phyloP scores from a whole-genome alignment of 2,113 vertebrate genomes.

The Lichenostomus cassidix region DNA sequence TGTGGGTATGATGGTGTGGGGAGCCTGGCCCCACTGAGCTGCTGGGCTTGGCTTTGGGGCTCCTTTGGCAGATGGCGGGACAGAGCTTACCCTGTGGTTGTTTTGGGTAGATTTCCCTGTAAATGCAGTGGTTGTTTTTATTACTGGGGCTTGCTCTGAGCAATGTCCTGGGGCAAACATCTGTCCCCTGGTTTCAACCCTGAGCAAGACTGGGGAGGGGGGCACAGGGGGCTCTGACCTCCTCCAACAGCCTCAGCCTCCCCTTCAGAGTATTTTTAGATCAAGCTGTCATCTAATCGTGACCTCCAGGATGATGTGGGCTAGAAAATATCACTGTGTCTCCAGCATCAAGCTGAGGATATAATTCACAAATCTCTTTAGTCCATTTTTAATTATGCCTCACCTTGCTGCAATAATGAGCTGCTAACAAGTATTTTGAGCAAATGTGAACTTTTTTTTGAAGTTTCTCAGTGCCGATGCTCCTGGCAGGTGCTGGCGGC shows the following conservation, averaged over 20 bases:
- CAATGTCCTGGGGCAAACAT: neutral
- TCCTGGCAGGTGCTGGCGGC: neutral
- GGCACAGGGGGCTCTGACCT: neutral
- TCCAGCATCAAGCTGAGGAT: neutral
- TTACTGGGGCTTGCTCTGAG: neutral
- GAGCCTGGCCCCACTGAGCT: neutral
- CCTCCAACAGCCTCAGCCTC: neutral
- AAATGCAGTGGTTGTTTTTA: neutral
- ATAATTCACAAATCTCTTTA: neutral
- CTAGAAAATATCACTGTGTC: neutral
- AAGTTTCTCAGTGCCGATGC: neutral
- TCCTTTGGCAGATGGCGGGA: neutral
- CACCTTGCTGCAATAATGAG: neutral
- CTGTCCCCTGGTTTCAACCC: neutral
- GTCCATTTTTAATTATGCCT: neutral
- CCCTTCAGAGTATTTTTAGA: conserved; percentile 41
- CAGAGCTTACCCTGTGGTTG: neutral
- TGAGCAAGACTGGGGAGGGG: neutral
- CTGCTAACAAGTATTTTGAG: neutral
- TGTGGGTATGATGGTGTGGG: neutral
- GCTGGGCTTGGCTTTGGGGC: neutral
- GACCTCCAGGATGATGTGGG: conserved; percentile 27
- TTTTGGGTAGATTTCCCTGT: neutral
- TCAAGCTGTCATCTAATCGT: conserved; percentile 43
- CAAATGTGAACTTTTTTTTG: neutral